Evolutionary conservation across 2,113 vertebrate genomes (phyloP).

Genomic region (Cinclus cinclus): DNA sequence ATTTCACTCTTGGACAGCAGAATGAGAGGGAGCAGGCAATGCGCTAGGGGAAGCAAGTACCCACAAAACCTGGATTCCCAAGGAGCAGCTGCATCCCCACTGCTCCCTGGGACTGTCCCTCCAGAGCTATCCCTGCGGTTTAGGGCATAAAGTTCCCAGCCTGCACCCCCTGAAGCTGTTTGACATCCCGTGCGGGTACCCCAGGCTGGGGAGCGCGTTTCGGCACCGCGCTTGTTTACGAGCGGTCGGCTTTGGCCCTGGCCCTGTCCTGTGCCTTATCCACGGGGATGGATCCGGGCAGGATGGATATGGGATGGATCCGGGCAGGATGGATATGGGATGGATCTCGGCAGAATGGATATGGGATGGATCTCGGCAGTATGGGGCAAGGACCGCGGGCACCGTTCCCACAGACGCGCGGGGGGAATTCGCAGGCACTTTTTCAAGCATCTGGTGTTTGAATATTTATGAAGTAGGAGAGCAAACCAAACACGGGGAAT

Average conservation of each 20-base stretch:
- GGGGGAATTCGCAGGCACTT: not conserved
- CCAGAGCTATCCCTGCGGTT: not conserved
- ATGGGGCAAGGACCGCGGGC: not conserved
- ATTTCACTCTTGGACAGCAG: fast-evolving
- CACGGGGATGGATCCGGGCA: not conserved
- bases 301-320: not conserved
- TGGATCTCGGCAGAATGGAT: too few species aligned
- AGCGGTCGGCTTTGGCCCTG: not conserved
- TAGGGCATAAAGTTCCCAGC: fast-evolving
- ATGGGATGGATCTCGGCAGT: not conserved
- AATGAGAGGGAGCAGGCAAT: not conserved
- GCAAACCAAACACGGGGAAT: not conserved
- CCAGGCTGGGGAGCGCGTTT: fast-evolving
- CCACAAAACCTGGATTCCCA: fast-evolving
- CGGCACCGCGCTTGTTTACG: not conserved
- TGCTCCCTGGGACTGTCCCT: fast-evolving
- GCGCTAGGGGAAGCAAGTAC: fast-evolving
- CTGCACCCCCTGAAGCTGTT: fast-evolving
- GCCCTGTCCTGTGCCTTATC: fast-evolving
- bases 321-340: too few species aligned
- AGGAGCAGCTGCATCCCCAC: not conserved
- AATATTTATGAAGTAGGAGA: slow-evolving; percentile 29
- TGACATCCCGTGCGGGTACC: fast-evolving
- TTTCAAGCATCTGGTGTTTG: not conserved
- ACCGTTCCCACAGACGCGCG: not conserved